These are phyloP conservation scores for Oligia fasciuncula DNA, from an alignment of 2,888 invertebrate species.

Conservation along the genomic window DNA sequence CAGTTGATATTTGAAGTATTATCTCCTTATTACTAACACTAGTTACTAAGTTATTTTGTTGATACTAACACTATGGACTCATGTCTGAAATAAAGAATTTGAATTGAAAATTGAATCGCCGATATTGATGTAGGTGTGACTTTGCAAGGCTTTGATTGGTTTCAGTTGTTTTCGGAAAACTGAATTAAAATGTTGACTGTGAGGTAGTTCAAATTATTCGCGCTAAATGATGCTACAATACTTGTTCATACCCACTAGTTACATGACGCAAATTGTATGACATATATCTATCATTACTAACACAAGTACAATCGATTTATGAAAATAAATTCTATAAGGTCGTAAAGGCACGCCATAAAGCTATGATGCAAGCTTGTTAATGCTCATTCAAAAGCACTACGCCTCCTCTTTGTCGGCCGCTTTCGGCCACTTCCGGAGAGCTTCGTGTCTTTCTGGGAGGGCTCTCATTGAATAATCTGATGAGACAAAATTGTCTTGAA, in stretches of 20 bases:
- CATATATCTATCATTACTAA: slow-evolving; percentile 30
- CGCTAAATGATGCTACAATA: neutral
- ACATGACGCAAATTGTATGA: slow-evolving; percentile 24
- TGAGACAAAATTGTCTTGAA: slow-evolving; percentile 81
- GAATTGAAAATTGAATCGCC: no score
- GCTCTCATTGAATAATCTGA: slow-evolving; percentile 78
- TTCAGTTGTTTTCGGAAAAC: neutral
- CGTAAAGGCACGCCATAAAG: slow-evolving; percentile 57
- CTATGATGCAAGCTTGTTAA: slow-evolving; percentile 71
- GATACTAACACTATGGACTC: no score
- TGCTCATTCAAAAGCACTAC: slow-evolving; percentile 71
- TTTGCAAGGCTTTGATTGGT: slow-evolving; percentile 25
- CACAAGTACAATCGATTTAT: slow-evolving; percentile 62
- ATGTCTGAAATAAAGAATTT: no score
- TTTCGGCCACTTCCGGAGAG: slow-evolving; percentile 73
- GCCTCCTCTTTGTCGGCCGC: slow-evolving; percentile 73
- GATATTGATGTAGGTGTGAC: neutral
- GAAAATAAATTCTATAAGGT: slow-evolving; percentile 61
- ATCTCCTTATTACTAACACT: no score
- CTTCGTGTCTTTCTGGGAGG: slow-evolving; percentile 77
- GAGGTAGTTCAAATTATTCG: slow-evolving; percentile 1
- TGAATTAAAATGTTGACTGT: neutral
- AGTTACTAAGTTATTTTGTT: no score
- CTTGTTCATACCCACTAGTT: neutral
- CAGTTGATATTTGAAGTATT: no score